Evolutionary conservation across 2,888 invertebrate genomes (phyloP), one percentile per base, ranked within the genome.

Genomic region (Tortrix viridana): DNA sequence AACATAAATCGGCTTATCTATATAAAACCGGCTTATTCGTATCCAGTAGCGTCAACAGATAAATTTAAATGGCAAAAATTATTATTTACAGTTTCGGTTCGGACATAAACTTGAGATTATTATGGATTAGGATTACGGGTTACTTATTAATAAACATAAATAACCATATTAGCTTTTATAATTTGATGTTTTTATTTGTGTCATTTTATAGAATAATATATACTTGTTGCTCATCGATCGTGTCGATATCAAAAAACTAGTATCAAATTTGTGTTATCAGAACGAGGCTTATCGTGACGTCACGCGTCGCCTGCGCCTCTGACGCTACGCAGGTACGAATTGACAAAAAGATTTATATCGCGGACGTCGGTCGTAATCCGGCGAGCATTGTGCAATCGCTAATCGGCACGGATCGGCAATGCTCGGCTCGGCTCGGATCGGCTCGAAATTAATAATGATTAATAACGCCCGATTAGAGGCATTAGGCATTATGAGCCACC

Each of bases 1-100:
- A 89, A 85, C 82, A 86, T 84, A 85, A 92, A 91, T 89, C 91
- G 88, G 90, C 90, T 92, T 91, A 91, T 90, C 91, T 89, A 75
- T 89, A 88, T 89, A 88, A 90, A 89, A 88, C 89, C 86, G 79
- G 88, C 88, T 90, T 85, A 87, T 85, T 82, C 82, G 77, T 77
- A 79, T 79, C 67, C 77, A 71, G 89, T 85, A 90, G 66, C 66
- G 88, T 80, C 74, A 70, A 82, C 83, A 83, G 69, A 74, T 66
- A 55, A 60, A 67, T 65, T 56, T 52, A 18, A 9, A 26, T 38
- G 37, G 61, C 61, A 19, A 55, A 2, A 52, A 59, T 62, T 43
- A 46, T 50, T 50, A 57, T 62, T 50, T 44, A 52, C 37, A 50
- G 50, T 49, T 57, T 57, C 23, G 19, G 44, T 41, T 6, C 4